Base-by-base conservation (phyloP, 2,113 vertebrate species). In the Eulacestoma nigropectus region DNA sequence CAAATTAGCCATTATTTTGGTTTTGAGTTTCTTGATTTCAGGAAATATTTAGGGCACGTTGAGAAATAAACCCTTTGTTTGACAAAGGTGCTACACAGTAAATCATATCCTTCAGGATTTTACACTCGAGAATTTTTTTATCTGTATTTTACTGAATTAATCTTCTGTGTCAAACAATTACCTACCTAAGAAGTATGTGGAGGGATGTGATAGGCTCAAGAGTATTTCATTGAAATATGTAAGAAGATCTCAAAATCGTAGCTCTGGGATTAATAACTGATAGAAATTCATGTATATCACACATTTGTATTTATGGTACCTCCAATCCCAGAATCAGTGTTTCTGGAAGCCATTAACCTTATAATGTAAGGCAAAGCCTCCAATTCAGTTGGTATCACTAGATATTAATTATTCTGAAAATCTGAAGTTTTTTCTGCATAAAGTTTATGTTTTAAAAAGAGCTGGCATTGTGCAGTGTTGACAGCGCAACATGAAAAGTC, bases 401-500 rank as follows among this genome's bases (percentile, higher is more conserved):
- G 44, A 47, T 84, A 79, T 49, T 77, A 82, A 83, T 63, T 84
- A 15, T 14, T 84, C 11, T 35, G 20, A 84, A 93, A 80, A 41
- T 74, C 59, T 84, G 55, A 80, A 65, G 46, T 1, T 81, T 90
- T 89, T 89, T 57, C 59, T 74, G 11, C 21, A n/a, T 50, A 25
- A 86, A 56, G 5, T 55, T 83, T 4, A 14, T 62, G 37, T 75
- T 81, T 89, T 69, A 25, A 17, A 74, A 90, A 39, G 32, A 37
- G 5, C 22, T 81, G 30, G 65, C 35, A 82, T 77, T 95, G 62
- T 92, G 30, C 44, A 52, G 22, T 79, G 69, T 50, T 95, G 94
- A 96, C 86, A 94, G 83, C n/a, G 47, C 22, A 89, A 86, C 87
- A 80, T 42, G 72, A 76, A 83, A 84, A 86, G 55, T 93, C 87